Percentiles rank a stretch among this genome's conserved stretches.
These are phyloP conservation scores for Macroramphosus scolopax DNA, from an alignment of 2,797 vertebrate species.

Conservation along the genomic window DNA sequence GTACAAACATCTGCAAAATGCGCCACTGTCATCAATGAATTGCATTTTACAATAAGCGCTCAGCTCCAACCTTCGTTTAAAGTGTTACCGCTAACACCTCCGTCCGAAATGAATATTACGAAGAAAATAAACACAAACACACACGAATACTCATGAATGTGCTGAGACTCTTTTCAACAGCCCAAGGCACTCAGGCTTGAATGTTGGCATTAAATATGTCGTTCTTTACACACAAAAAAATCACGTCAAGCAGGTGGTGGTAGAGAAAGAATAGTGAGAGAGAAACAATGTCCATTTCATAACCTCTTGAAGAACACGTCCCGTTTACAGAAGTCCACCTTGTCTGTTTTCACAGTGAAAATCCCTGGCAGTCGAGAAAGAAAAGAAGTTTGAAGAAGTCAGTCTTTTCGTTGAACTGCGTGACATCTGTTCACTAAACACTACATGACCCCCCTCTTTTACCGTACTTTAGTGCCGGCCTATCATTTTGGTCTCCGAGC, in stretches of 20 bases:
- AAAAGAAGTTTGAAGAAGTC: conserved; percentile 52
- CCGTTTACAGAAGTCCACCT: conserved; percentile 49
- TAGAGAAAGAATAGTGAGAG: conserved; percentile 60
- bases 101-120: conserved; percentile 50
- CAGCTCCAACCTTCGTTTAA: conserved; percentile 33
- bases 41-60: conserved; percentile 60
- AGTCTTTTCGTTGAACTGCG: conserved; percentile 39
- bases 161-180: conserved; percentile 75
- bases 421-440: conserved; percentile 60
- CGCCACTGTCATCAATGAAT: conserved; percentile 55
- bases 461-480: conserved; percentile 39
- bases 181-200: conserved; percentile 89
- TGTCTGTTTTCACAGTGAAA: conserved; percentile 72
- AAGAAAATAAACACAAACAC: conserved; percentile 58
- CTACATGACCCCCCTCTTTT: conserved; percentile 51
- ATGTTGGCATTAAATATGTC: conserved; percentile 80
- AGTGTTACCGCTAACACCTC: conserved; percentile 52
- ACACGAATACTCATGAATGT: conserved; percentile 63
- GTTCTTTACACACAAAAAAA: conserved; percentile 67
- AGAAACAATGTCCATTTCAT: conserved; percentile 51
- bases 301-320: conserved; percentile 48
- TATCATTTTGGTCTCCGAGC: conserved; percentile 38
- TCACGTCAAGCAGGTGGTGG: conserved; percentile 74
- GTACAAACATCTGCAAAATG: conserved; percentile 73
- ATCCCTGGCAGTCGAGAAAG: conserved; percentile 69